phyloP scores from a whole-genome alignment of 2,797 vertebrate species.

The Falco concolor region DNA sequence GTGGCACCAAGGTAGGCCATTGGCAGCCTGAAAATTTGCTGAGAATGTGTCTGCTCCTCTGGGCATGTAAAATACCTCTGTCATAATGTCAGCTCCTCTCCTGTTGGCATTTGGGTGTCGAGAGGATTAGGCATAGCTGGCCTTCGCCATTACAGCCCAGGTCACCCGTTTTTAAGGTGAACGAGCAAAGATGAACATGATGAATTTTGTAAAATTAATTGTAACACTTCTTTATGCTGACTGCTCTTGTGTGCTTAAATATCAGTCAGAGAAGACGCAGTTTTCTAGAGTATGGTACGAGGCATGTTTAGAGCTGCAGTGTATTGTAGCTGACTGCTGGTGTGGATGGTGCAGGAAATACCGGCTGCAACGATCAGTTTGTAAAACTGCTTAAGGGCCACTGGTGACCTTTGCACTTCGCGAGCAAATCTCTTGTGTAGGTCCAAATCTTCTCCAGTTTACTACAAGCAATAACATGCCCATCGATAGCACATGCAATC shows the following conservation, averaged over 20 bases:
- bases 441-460: background rate
- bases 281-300: background rate
- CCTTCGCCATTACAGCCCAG: background rate
- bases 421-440: background rate
- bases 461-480: slow-evolving; percentile 43
- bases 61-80: background rate
- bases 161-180: background rate
- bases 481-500: background rate
- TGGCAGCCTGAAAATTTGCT: background rate
- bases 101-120: background rate
- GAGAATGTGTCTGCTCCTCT: background rate
- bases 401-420: background rate
- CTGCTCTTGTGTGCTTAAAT: background rate
- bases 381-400: background rate
- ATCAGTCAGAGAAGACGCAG: background rate
- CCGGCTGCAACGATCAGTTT: background rate
- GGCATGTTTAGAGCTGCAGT: background rate
- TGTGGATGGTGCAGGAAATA: background rate
- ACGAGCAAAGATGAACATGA: rapidly evolving
- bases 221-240: background rate
- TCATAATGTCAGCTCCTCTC: background rate
- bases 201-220: background rate
- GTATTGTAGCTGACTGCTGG: background rate
- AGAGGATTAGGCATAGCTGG: background rate
- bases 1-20: rapidly evolving